A percentile compares a stretch with the other conserved stretches of the same genome.
phyloP scores from a whole-genome alignment of 2,888 invertebrate species.

The Pyralis farinalis region DNA sequence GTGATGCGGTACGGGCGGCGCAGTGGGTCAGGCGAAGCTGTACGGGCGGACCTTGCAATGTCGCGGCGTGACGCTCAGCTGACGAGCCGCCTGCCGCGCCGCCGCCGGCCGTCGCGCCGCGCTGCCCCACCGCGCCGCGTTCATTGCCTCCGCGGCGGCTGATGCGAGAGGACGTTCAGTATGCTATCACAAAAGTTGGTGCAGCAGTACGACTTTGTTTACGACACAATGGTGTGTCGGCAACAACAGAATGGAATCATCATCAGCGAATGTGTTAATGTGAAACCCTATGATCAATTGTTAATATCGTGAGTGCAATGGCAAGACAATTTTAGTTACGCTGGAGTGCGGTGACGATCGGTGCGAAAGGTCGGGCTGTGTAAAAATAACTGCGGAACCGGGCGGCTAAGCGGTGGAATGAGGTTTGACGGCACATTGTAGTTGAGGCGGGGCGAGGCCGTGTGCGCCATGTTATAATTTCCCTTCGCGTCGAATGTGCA shows the following conservation, averaged over 20 bases:
- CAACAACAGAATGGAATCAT: slow-evolving; percentile 16
- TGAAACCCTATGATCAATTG: slow-evolving; percentile 39
- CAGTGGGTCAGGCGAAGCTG: slow-evolving; percentile 73
- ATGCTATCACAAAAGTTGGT: slow-evolving; percentile 39
- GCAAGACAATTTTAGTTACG: slow-evolving; percentile 48
- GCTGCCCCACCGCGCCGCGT: slow-evolving; percentile 82
- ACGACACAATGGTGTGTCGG: slow-evolving; percentile 20
- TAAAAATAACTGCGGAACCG: slow-evolving; percentile 81
- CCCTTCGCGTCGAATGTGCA: slow-evolving; percentile 77
- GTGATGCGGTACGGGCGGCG: slow-evolving; percentile 40
- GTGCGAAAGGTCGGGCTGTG: slow-evolving; percentile 80
- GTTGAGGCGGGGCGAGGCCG: slow-evolving; percentile 77
- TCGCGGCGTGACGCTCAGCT: slow-evolving; percentile 82
- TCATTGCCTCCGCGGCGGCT: slow-evolving; percentile 85
- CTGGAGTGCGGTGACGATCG: slow-evolving; percentile 75
- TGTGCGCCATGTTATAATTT: slow-evolving; percentile 79
- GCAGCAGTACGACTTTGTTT: slow-evolving; percentile 30
- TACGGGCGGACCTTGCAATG: slow-evolving; percentile 82
- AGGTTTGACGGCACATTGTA: slow-evolving; percentile 80
- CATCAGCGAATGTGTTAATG: slow-evolving; percentile 35
- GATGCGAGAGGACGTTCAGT: slow-evolving; percentile 63
- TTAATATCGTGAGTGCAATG: slow-evolving; percentile 58
- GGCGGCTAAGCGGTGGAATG: slow-evolving; percentile 78
- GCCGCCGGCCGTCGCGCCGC: slow-evolving; percentile 58
- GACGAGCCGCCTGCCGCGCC: slow-evolving; percentile 63